Conservation (phyloP, 2,113 vertebrate genomes). For the Prolemur simus region DNA sequence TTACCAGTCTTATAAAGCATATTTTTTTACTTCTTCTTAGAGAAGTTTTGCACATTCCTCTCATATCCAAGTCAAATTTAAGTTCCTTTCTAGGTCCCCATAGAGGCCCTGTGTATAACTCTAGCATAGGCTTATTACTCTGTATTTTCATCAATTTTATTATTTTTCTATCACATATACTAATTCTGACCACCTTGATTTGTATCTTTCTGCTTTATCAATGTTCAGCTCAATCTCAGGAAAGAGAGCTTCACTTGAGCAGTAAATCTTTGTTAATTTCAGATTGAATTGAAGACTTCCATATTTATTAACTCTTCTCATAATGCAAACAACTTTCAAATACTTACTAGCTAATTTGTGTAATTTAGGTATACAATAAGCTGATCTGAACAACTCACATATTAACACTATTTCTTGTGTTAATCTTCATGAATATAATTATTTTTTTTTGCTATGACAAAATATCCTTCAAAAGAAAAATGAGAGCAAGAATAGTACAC, state of each 20-base stretch:
- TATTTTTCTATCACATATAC: not conserved
- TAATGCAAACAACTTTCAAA: not conserved
- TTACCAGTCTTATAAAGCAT: not conserved
- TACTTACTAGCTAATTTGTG: not conserved
- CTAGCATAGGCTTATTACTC: not conserved
- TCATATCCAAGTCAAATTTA: not conserved
- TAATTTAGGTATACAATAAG: not conserved
- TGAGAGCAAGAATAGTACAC: not conserved
- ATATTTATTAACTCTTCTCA: not conserved
- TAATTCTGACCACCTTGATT: not conserved
- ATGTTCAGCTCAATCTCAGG: not conserved
- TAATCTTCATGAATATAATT: not conserved
- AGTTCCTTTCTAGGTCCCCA: not conserved
- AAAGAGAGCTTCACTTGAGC: not conserved
- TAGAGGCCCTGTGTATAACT: not conserved
- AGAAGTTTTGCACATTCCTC: not conserved
- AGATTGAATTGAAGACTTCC: not conserved
- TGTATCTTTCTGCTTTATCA: not conserved
- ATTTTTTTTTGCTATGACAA: not conserved
- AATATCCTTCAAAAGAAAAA: not conserved
- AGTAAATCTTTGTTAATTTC: not conserved
- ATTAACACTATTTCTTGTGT: not conserved
- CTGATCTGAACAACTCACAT: not conserved
- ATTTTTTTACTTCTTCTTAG: not conserved
- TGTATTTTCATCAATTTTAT: not conserved